Percentiles rank a stretch among this genome's conserved stretches.
phyloP scores from a whole-genome alignment of 1,140 invertebrate species.

The Lepidurus apus region DNA sequence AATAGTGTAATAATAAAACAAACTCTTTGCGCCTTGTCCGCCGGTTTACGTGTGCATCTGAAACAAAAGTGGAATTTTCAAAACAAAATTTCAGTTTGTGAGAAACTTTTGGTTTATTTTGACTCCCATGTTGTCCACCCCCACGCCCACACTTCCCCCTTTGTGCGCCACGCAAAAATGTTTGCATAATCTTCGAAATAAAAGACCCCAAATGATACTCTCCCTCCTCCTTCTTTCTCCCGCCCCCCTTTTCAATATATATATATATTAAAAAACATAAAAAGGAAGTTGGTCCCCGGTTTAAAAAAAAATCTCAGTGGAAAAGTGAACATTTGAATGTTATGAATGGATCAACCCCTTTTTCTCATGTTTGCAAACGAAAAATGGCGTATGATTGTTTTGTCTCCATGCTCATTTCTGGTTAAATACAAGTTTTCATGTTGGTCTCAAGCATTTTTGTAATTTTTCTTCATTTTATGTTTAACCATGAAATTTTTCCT shows the following conservation, averaged over 20 bases:
- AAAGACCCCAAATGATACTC: neutral
- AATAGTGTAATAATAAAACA: neutral
- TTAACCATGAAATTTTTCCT: neutral
- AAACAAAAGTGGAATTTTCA: neutral
- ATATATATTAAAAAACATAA: neutral
- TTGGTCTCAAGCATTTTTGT: neutral
- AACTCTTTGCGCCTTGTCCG: neutral
- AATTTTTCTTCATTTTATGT: neutral
- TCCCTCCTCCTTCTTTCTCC: neutral
- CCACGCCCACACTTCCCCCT: neutral
- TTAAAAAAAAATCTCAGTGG: neutral
- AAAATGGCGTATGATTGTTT: slow-evolving; percentile 15
- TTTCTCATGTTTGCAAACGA: slow-evolving; percentile 2
- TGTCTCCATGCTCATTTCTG: slow-evolving; percentile 19
- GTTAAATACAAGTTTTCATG: slow-evolving; percentile 22
- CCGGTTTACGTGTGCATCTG: neutral
- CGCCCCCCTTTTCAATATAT: neutral
- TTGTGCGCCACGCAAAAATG: neutral
- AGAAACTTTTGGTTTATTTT: neutral
- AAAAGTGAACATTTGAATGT: slow-evolving; percentile 2
- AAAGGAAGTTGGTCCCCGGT: neutral
- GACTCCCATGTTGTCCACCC: neutral
- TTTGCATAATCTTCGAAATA: neutral
- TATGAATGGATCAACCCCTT: neutral
- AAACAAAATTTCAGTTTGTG: neutral